Base-by-base conservation (phyloP, 2,797 vertebrate genomes). In the Falco peregrinus region DNA sequence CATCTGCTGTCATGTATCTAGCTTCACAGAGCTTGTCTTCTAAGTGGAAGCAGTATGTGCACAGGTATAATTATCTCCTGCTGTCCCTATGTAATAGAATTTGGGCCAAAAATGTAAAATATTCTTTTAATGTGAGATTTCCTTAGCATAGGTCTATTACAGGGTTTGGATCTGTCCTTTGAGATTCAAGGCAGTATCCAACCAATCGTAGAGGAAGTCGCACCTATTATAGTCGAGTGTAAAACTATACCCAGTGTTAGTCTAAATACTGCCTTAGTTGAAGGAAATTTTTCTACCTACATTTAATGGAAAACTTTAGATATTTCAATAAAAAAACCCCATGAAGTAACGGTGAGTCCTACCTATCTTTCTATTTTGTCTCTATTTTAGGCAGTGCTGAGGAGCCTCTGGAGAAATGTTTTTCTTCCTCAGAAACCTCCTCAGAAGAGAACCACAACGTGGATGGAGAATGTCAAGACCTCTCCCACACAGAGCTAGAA, bases 391-490 rank as follows among this genome's bases (percentile, higher is more conserved):
- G 93, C 47, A 86, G 37, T 56, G 50, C 85, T 4, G 92, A 94
- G 59, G 87, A 94, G 45, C 95, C 95, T 69, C 91, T 89, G 5
- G 68, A 96, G 25, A 97, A 95, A 80, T 63, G 93, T 51, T 97
- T 97, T 6, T 97, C 96, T 39, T 97, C 97, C 16, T 98, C 97
- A 16, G 96, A 97, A 28, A 95, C 84, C 65, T 98, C 98, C 24
- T 98, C 98, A 6, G 96, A 97, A 86, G 97, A 97, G 73, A 96
- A 84, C 54, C 97, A 83, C 14, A 91, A 50, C 16, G 90, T 21
- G 5, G 96, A 97, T 51, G 91, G 95, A 95, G 93, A 89, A 75
- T 95, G 98, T 79, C 96, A 93, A 79, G 96, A 96, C 41, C 67
- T 96, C 26, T 97, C 89, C 41, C 93, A 37, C 56, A 88, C 89